Base-by-base conservation (phyloP, 2,113 vertebrate genomes). In the Oceanodroma tethys region DNA sequence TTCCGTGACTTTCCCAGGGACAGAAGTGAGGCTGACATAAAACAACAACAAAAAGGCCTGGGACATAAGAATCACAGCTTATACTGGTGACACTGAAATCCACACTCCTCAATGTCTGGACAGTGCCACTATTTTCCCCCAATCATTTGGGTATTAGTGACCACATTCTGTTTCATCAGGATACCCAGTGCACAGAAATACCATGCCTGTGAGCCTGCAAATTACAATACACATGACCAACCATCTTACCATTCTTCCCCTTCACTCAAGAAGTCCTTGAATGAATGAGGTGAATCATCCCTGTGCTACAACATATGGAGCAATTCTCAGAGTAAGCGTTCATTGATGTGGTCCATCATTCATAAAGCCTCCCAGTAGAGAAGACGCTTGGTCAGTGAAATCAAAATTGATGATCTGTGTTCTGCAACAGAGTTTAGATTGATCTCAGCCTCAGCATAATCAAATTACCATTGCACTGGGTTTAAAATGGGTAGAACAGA, bases 261-360 rank as follows among this genome's bases (percentile, higher is more conserved):
- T 86, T 95, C 83, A 72, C 52, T 92, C 63, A 84, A 65, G 53
- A 60, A 88, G 86, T n/a, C 73, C 52, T 89, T 87, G 86, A 86
- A 94, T 91, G 93, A 92, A 94, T 87, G 91, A 75, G 81, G 84
- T 96, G 96, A 95, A 87, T 95, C 94, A 97, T 87, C 40, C 70
- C 19, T 73, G 58, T 82, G 58, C 76, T 91, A 65, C 95, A 95
- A 94, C 94, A 96, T 95, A 97, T 91, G 95, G 93, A 94, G 93
- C 91, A 95, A 92, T 96, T 95, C 94, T 96, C 42, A 74, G 90
- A 90, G 78, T 93, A 94, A 95, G 53, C 0, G 0, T 66, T 97
- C 94, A 95, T 80, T 95, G 95, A 97, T 96, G 95, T 95, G 93
- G 88, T 94, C 91, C 93, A 97, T 95, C 94, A 96, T 95, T 97